Conservation (phyloP, 2,888 invertebrate species). For the Strigamia transsilvanica region DNA sequence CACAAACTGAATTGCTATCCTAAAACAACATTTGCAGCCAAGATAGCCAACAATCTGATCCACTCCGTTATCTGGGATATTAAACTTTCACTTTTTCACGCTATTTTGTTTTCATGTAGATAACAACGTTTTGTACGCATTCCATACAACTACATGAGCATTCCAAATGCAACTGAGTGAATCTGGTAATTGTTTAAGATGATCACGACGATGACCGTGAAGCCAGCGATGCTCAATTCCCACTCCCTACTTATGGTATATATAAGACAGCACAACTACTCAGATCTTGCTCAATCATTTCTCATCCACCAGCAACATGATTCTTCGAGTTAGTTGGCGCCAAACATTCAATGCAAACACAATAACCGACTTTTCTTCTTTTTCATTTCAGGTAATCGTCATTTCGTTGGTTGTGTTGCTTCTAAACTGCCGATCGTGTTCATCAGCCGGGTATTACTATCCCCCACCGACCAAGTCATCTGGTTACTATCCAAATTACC, state of each 20-base stretch:
- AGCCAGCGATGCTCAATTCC: conserved; percentile 16
- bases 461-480: neutral
- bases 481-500: neutral
- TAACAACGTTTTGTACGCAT: neutral
- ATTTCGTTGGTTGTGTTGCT: neutral
- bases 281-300: conserved; percentile 12
- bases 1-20: neutral
- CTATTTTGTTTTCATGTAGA: neutral
- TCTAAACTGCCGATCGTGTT: neutral
- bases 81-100: neutral
- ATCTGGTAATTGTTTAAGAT: conserved; percentile 35
- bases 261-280: neutral
- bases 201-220: conserved; percentile 39
- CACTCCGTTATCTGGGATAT: neutral
- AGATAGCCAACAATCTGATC: neutral
- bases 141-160: conserved; percentile 4
- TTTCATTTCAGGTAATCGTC: neutral
- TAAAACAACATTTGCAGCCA: neutral
- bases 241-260: neutral
- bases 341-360: neutral
- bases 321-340: neutral
- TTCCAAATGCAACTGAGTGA: conserved; percentile 20
- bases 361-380: neutral
- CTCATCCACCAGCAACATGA: neutral
- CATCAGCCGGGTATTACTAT: neutral